Evolutionary conservation across 2,113 vertebrate genomes (phyloP).

Genomic region (Crocuta crocuta): DNA sequence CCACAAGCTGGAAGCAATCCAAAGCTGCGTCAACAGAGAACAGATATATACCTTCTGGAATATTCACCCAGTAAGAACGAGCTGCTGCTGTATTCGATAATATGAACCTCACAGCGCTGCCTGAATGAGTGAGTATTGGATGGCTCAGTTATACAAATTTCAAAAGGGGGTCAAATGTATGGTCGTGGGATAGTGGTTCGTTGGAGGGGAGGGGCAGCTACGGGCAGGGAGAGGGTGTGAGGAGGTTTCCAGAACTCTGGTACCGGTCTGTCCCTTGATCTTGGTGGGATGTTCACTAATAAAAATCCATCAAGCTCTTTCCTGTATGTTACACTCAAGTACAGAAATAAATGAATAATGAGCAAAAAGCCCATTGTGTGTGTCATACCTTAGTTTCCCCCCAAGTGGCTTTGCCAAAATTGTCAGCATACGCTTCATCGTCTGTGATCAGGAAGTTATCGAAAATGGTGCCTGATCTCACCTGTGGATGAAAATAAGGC

Average conservation of each 20-base stretch:
- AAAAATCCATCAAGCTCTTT: background rate
- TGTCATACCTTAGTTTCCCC: constrained; percentile 88
- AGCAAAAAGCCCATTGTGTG: background rate
- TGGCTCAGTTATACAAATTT: background rate
- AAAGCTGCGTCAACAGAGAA: background rate
- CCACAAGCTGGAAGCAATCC: background rate
- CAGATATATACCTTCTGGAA: background rate
- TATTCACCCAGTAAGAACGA: background rate
- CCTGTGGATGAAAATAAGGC: constrained; percentile 79
- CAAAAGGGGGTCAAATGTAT: background rate
- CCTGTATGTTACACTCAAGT: background rate
- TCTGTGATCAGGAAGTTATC: constrained; percentile 92
- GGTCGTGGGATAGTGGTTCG: background rate
- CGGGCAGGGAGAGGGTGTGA: rapidly evolving
- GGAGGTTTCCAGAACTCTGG: background rate
- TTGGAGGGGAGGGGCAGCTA: rapidly evolving
- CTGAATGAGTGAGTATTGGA: background rate
- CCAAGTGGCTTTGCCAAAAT: constrained; percentile 90
- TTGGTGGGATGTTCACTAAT: background rate
- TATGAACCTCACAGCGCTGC: background rate
- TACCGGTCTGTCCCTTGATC: background rate
- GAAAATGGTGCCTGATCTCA: constrained; percentile 94
- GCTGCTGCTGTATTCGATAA: background rate
- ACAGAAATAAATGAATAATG: background rate
- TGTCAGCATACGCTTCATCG: constrained; percentile 90